Conservation (phyloP, 2,113 vertebrate species). For the Pseudorectes ferrugineus region DNA sequence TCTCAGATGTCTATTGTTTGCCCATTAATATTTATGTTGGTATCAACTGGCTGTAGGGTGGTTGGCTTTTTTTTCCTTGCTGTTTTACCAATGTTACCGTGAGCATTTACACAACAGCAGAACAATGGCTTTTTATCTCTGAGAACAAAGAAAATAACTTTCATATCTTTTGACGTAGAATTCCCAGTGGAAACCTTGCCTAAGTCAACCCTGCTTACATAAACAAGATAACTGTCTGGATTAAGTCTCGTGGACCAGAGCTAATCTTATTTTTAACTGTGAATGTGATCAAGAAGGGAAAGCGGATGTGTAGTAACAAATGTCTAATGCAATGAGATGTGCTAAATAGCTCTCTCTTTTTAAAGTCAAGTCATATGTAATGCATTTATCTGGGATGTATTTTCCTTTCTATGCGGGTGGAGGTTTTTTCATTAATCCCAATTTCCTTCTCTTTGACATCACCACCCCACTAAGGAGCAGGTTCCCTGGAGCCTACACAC, state of each 20-base stretch:
- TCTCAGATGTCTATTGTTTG: conserved; percentile 42
- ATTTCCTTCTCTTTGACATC: not conserved
- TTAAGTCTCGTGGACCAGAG: conserved; percentile 40
- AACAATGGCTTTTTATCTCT: conserved; percentile 53
- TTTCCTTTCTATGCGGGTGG: not conserved
- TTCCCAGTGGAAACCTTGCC: conserved; percentile 28
- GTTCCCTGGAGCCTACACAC: not conserved
- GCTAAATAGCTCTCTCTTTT: not conserved
- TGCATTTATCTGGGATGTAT: not conserved
- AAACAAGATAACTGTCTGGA: conserved; percentile 62
- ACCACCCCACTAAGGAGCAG: not conserved
- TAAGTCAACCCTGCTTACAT: conserved; percentile 30
- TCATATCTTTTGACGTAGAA: conserved; percentile 44
- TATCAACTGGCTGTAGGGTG: conserved; percentile 31
- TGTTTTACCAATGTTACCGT: conserved; percentile 38
- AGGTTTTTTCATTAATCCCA: not conserved
- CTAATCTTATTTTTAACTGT: conserved; percentile 58
- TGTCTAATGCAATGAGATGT: not conserved
- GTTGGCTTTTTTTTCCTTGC: not conserved
- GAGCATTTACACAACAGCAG: conserved; percentile 54
- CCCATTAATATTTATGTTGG: conserved; percentile 56
- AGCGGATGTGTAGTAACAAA: not conserved
- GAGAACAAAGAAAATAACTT: conserved; percentile 63
- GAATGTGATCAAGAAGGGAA: conserved; percentile 43
- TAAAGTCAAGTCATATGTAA: not conserved